These are phyloP conservation scores for Dipodomys stephensi DNA, from an alignment of 2,113 vertebrate species.

Conservation along the genomic window DNA sequence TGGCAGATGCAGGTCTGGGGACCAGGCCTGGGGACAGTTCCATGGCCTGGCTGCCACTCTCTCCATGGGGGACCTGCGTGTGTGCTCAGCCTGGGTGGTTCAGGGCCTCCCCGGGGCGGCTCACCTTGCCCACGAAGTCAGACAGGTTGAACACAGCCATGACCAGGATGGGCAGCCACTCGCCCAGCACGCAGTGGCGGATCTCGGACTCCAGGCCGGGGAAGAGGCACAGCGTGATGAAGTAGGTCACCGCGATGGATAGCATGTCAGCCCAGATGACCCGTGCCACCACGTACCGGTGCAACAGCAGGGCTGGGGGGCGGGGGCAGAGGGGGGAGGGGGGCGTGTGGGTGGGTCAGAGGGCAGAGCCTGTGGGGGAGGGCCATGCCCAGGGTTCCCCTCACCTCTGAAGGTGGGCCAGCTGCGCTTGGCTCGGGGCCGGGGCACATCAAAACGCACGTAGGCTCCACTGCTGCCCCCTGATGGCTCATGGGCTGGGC, in stretches of 20 bases:
- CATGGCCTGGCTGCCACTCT: neutral
- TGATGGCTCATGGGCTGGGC: conserved; percentile 86
- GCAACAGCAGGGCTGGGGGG: conserved; percentile 94
- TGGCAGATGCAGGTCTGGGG: too few species aligned
- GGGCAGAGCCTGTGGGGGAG: too few species aligned
- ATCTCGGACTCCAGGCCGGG: conserved; percentile 98
- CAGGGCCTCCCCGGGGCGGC: neutral
- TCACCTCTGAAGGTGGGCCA: conserved; percentile 95
- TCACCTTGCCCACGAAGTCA: conserved; percentile 98
- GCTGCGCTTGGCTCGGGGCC: conserved; percentile 89
- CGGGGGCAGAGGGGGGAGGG: neutral
- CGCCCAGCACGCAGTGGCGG: conserved; percentile 92
- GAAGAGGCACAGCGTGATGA: conserved; percentile 98
- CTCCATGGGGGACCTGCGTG: accelerated
- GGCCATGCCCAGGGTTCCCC: neutral
- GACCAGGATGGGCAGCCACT: conserved; percentile 98
- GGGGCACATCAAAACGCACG: conserved; percentile 93
- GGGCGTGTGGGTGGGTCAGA: accelerated
- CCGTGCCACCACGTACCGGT: conserved; percentile 94
- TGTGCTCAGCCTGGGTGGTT: neutral
- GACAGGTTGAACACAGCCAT: conserved; percentile 99
- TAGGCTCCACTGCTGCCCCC: conserved; percentile 88
- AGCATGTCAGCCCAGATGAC: conserved; percentile 99
- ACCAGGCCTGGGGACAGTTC: accelerated
- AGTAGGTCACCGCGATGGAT: conserved; percentile 97